Evolutionary conservation across 35 echinoderm and acorn worm genomes (phyloP).

Genomic region (Chiridota heheva): DNA sequence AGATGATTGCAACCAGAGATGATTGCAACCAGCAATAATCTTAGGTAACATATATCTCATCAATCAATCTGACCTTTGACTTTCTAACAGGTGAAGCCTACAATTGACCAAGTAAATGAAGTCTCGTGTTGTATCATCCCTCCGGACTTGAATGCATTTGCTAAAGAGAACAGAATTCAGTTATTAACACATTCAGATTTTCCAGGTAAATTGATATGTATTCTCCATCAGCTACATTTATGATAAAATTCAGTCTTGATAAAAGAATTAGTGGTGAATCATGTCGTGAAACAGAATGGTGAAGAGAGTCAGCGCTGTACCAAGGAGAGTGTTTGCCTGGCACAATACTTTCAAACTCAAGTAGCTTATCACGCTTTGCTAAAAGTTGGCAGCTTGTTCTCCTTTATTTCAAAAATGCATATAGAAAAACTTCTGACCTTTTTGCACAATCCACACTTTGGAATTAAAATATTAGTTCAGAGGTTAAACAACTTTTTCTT

Average conservation of each 20-base stretch:
- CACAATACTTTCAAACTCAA: too few relatives aligned
- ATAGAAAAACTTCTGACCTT: too few relatives aligned
- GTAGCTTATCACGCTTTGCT: too few relatives aligned
- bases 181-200: conserved; percentile 87
- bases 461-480: too few relatives aligned
- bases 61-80: not conserved
- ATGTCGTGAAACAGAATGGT: not conserved
- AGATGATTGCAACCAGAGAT: too few relatives aligned
- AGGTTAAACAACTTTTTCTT: too few relatives aligned
- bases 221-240: not conserved
- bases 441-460: too few relatives aligned
- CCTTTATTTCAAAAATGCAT: too few relatives aligned
- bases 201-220: conserved; percentile 55
- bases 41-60: not conserved
- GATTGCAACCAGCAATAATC: not conserved
- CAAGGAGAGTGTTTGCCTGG: too few relatives aligned
- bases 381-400: too few relatives aligned
- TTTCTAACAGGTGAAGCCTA: conserved; percentile 75
- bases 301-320: not conserved
- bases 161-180: conserved; percentile 91
- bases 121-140: conserved; percentile 86
- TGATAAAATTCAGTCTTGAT: not conserved
- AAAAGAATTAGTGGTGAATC: not conserved
- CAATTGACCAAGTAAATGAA: conserved; percentile 84
- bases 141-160: conserved; percentile 76